Evolutionary conservation across 1,140 invertebrate genomes (phyloP).

Genomic region (Apis mellifera): DNA sequence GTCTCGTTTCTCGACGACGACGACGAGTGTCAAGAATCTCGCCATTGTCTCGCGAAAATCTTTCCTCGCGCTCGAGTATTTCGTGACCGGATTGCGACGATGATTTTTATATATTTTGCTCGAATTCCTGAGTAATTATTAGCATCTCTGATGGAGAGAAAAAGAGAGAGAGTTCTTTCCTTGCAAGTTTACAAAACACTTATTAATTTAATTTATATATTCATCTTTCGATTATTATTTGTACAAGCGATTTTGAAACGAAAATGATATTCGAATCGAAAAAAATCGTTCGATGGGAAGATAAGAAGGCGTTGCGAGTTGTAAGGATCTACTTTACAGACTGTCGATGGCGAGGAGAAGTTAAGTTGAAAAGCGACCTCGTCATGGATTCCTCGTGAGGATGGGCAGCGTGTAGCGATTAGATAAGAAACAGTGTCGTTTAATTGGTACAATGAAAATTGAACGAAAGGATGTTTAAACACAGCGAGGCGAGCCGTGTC

Average conservation of each 20-base stretch:
- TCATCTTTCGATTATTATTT: too few species aligned
- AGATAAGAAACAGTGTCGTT: not conserved
- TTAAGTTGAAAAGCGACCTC: not conserved
- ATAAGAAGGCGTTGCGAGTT: too few species aligned
- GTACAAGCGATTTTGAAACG: too few species aligned
- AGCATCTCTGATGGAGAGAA: constrained; percentile 5
- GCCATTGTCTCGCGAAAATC: constrained; percentile 35
- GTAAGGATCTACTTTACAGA: too few species aligned
- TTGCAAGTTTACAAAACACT: not conserved
- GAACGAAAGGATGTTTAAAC: constrained; percentile 6
- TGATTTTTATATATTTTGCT: constrained; percentile 68
- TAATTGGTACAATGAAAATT: not conserved
- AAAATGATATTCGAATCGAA: too few species aligned
- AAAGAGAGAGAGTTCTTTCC: too few species aligned
- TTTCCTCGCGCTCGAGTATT: constrained; percentile 33
- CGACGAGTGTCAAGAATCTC: constrained; percentile 30
- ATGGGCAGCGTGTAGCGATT: too few species aligned
- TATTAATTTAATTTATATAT: too few species aligned
- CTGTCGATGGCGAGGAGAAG: too few species aligned
- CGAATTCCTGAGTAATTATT: constrained; percentile 52
- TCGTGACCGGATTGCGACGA: constrained; percentile 43
- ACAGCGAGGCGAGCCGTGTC: not conserved
- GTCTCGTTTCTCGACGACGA: constrained; percentile 4
- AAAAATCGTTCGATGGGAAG: too few species aligned
- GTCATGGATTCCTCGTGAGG: not conserved